Evolutionary conservation across 2,888 invertebrate genomes (phyloP), one percentile per base, ranked within the genome.

Genomic region (Alentia gelatinosa): DNA sequence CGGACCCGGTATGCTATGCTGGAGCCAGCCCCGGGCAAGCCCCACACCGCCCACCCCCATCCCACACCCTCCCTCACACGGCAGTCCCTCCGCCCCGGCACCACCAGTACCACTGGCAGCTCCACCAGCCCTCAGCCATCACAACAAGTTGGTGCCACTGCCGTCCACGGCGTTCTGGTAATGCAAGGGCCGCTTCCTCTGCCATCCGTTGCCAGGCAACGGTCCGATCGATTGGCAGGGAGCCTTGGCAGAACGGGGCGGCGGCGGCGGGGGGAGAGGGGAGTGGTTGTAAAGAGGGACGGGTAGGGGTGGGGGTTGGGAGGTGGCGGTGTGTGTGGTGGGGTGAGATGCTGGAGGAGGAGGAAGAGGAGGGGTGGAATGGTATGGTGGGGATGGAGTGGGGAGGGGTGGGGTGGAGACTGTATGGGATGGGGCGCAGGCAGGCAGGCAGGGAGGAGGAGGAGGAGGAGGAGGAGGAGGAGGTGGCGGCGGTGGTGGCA

Each of bases 151-250:
- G 19, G 56, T 50, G 33, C 35, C 50, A 26, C 33, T n/a, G 88
- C 26, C 50, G 35, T 56, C 35, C 50, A 26, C 33, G 9, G 88
- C 26, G 33, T 19, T 56, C 30, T 50, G 33, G 35, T 79, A 37
- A 35, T 79, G 23, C 47, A 26, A n/a, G 26, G 26, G n/a, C 30
- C 19, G 47, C 42, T 42, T 86, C 50, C 50, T 86, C 47, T 47
- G 9, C 86, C 86, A 86, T 86, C 33, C 30, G 42, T 86, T 86
- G 47, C 86, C 47, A 50, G 33, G 50, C 86, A 50, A 42, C 42
- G 42, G 47, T 15, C 30, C n/a, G n/a, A 86, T 50, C 50, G 50
- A 50, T 86, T 47, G 50, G 26, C 26, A 42, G 30, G n/a, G 47
- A 50, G 40, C 26, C 23, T n/a, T 39, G 84, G 37, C 12, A 30